Base-by-base conservation (phyloP, 2,113 vertebrate species). In the Micronisus gabar region DNA sequence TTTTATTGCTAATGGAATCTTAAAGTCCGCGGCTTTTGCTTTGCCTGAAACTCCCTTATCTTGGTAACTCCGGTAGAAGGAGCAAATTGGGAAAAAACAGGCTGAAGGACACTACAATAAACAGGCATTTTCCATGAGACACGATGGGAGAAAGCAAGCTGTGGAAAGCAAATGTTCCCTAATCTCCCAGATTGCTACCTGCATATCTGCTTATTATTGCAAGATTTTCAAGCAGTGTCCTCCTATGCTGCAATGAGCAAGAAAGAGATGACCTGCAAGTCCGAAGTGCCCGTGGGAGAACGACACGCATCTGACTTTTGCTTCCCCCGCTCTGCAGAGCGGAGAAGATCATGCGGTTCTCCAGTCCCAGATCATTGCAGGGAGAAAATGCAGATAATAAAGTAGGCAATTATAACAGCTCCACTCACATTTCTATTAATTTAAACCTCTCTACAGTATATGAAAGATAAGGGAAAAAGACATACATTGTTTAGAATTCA, bases 371-470 rank as follows among this genome's bases (percentile, higher is more conserved):
- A 85, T 85, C 74, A 80, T 1, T 20, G 47, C 48, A 67, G 38
- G 18, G 29, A 86, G 34, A 70, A 82, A 87, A 85, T 15, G 13
- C 11, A 94, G 78, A 86, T 58, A 66, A 66, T 62, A 80, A 90
- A 85, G 65, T 15, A 72, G 62, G n/a, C 20, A 88, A 67, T 78
- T 95, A 67, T 83, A 91, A 88, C 47, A 90, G 66, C 59, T 91
- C 38, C 84, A 70, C 62, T 95, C 84, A 89, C 0, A 5, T 93
- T 97, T 97, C 71, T 83, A 83, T 88, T 94, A 93, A 93, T 91
- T 90, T 89, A 80, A 91, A 86, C 10, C 45, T 94, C 78, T 91
- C 53, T 58, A 55, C 66, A 85, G n/a, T 34, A 20, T 88, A 53
- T 50, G 29, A 89, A 89, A 94, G 74, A 97, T 89, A 95, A 94